phyloP scores from a whole-genome alignment of 2,797 vertebrate species.

The Sus cebifrons region DNA sequence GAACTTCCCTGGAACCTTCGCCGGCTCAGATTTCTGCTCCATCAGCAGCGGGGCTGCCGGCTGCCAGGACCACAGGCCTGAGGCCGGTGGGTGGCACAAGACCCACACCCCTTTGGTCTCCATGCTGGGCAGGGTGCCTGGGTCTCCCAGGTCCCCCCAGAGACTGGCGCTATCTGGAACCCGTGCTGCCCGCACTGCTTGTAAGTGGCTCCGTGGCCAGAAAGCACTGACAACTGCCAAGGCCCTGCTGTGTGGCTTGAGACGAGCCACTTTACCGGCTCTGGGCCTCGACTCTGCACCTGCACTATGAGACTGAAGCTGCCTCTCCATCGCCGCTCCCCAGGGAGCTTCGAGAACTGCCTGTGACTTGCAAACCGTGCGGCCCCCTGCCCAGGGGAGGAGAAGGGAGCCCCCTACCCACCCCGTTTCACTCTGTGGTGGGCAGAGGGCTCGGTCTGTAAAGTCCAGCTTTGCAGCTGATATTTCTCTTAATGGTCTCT shows the following conservation, averaged over 20 bases:
- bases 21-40: slow-evolving; percentile 38
- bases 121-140: rapidly evolving
- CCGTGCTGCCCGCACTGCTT: rapidly evolving
- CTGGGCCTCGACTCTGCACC: background rate
- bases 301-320: background rate
- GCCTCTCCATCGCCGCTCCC: too few relatives aligned
- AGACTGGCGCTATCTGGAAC: background rate
- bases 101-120: background rate
- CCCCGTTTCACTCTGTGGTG: rapidly evolving
- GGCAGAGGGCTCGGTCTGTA: rapidly evolving
- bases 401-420: too few relatives aligned
- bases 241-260: background rate
- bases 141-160: background rate
- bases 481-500: background rate
- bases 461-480: background rate
- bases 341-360: background rate
- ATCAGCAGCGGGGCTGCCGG: background rate
- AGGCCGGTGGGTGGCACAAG: background rate
- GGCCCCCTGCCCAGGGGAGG: background rate
- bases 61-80: slow-evolving; percentile 11
- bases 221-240: rapidly evolving
- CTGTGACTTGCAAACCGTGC: rapidly evolving
- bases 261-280: background rate
- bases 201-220: rapidly evolving
- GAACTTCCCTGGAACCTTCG: background rate